Base-by-base conservation (phyloP, 1,140 invertebrate species). In the Philopotamus ludificatus region DNA sequence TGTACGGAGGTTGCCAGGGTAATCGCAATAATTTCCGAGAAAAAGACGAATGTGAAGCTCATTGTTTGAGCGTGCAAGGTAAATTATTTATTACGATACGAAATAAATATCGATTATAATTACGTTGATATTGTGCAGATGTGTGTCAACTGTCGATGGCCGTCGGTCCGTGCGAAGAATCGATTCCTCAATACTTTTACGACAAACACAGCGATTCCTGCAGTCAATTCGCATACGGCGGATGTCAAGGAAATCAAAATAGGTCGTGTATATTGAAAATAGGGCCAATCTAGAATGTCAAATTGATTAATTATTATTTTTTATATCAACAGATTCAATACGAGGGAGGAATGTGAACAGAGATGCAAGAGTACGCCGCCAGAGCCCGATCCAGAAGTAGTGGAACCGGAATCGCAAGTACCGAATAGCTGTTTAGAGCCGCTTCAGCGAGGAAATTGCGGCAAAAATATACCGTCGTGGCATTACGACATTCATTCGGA, bases 1-100 rank as follows among this genome's bases (percentile, higher is more conserved):
- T 82, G 2, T 97, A 91, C 71, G 85, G 87, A 0, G 93, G 93
- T 47, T 96, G 93, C 72, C 86, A 85, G 9, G 92, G 92, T 44
- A 97, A 97, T 75, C 80, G 83, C 55, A 97, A 98, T 75, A 89
- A 90, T 71, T 98, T 94, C 81, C 82, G 84, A 41, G 83, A 80
- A 16, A 79, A 84, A 39, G 85, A 92, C 41, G 86, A 93, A 71
- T 97, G 95, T 79, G 84, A 91, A 66, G 80, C 85, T 62, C 84
- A 85, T 50, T 97, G 94, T 77, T 81, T 83, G 3, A 78, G 84
- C 41, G 83, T 84, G 22, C 87, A 90, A 83, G 86, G 87, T 89
- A n/a, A n/a, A n/a, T n/a, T n/a, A n/a, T n/a, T n/a, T n/a, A n/a
- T n/a, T 80, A 66, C n/a, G n/a, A 8, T 8, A 34, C 25, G 34